Conservation (phyloP, 2,888 invertebrate species). For the Matsumyia berberina region DNA sequence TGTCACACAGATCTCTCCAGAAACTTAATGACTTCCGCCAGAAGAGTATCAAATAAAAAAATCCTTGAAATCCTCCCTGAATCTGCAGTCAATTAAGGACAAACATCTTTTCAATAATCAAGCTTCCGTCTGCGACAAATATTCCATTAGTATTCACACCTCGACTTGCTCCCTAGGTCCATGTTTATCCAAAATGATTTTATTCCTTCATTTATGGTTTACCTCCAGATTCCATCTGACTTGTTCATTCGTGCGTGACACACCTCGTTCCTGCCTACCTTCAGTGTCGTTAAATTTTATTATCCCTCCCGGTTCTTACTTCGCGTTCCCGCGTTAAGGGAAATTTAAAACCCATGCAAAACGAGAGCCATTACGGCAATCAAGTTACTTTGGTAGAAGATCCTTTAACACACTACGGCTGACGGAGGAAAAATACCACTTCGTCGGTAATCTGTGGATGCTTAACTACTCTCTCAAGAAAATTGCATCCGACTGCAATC, state of each 20-base stretch:
- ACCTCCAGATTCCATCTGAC: not conserved
- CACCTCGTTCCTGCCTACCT: not conserved
- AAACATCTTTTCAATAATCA: not conserved
- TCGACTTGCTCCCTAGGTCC: not conserved
- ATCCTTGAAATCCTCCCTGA: not conserved
- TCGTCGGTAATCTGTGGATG: not conserved
- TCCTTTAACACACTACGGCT: not conserved
- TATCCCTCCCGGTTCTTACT: not conserved
- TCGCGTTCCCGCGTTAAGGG: too few species aligned
- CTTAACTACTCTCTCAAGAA: slow-evolving; percentile 12
- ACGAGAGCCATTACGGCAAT: slow-evolving; percentile 5
- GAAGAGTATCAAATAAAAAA: not conserved
- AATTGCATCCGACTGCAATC: slow-evolving; percentile 31
- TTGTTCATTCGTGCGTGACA: slow-evolving; percentile 14
- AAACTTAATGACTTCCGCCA: not conserved
- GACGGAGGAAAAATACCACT: too few species aligned
- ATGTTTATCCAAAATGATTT: slow-evolving; percentile 7
- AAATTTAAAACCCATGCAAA: not conserved
- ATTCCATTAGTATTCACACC: slow-evolving; percentile 17
- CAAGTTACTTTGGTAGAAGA: slow-evolving; percentile 1
- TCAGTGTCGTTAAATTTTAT: slow-evolving; percentile 24
- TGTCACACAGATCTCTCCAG: not conserved
- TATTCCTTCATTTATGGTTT: not conserved
- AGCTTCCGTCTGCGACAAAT: not conserved
- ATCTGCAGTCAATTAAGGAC: not conserved